Evolutionary conservation across 1,140 invertebrate species (phyloP).

Genomic region (Acyrthosiphon pisum): DNA sequence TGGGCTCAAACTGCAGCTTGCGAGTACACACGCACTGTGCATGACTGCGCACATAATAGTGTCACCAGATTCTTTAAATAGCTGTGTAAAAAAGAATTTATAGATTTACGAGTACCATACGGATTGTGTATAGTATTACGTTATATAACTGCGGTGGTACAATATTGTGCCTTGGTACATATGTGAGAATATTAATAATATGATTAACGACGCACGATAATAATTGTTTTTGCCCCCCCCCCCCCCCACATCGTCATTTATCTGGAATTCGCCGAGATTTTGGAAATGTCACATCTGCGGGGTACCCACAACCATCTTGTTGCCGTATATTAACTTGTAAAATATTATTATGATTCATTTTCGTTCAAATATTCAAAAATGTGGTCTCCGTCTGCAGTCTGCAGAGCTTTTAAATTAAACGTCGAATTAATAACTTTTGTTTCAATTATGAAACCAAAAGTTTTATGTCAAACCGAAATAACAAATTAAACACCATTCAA

Average conservation of each 20-base stretch:
- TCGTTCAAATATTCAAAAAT: too few species aligned
- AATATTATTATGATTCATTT: too few species aligned
- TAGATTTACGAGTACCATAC: neutral
- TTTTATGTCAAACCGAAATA: too few species aligned
- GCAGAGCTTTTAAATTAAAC: too few species aligned
- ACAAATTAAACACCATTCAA: too few species aligned
- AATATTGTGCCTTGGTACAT: neutral
- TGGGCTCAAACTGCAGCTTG: neutral
- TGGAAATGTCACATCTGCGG: neutral
- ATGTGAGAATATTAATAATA: neutral
- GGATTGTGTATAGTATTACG: neutral
- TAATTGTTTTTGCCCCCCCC: neutral
- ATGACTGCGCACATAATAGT: neutral
- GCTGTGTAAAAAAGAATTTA: neutral
- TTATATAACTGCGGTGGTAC: neutral
- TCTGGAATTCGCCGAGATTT: neutral
- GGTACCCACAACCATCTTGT: too few species aligned
- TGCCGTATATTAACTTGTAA: too few species aligned
- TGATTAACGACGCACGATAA: neutral
- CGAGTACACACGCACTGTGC: neutral
- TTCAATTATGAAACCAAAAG: too few species aligned
- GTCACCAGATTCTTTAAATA: slow-evolving; percentile 19
- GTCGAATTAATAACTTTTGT: too few species aligned
- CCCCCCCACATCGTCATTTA: too few species aligned
- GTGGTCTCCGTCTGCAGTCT: too few species aligned